These are phyloP conservation scores for Puntigrus tetrazona DNA, from an alignment of 2,113 vertebrate genomes.

Conservation along the genomic window DNA sequence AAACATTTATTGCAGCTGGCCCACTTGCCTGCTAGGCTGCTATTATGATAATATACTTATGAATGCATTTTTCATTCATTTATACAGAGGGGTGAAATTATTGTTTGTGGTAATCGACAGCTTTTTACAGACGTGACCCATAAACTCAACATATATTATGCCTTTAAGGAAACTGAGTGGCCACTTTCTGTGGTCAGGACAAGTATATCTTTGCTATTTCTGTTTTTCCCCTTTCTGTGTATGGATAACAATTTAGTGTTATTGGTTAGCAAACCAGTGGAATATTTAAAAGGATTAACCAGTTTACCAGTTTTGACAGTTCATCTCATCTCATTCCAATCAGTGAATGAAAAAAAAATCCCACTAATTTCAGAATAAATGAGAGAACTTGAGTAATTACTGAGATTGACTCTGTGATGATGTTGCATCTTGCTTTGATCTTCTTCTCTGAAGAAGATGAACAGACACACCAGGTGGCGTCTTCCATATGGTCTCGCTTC, in stretches of 20 bases:
- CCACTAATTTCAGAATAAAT: not conserved
- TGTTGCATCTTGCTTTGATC: conserved; percentile 41
- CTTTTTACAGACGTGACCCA: not conserved
- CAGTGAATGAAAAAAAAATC: conserved; percentile 14
- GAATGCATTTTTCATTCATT: not conserved
- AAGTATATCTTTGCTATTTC: not conserved
- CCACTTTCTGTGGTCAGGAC: not conserved
- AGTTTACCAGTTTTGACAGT: not conserved
- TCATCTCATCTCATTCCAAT: conserved; percentile 20
- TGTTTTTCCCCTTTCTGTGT: not conserved
- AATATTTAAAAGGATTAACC: not conserved
- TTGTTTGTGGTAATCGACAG: not conserved
- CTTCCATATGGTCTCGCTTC: conserved; percentile 37
- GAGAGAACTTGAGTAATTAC: conserved; percentile 40
- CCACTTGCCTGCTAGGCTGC: not conserved
- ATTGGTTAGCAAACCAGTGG: not conserved
- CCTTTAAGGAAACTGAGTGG: not conserved
- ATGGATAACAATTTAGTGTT: not conserved
- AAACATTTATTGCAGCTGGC: not conserved
- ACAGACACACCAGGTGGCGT: conserved; percentile 46
- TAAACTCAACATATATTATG: not conserved
- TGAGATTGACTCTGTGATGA: conserved; percentile 11
- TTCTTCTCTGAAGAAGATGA: conserved; percentile 37
- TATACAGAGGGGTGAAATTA: not conserved
- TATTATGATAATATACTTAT: not conserved